A percentile compares a stretch with the other conserved stretches of the same genome.
These are phyloP conservation scores for Ictalurus punctatus DNA, from an alignment of 2,113 vertebrate genomes.

Conservation along the genomic window DNA sequence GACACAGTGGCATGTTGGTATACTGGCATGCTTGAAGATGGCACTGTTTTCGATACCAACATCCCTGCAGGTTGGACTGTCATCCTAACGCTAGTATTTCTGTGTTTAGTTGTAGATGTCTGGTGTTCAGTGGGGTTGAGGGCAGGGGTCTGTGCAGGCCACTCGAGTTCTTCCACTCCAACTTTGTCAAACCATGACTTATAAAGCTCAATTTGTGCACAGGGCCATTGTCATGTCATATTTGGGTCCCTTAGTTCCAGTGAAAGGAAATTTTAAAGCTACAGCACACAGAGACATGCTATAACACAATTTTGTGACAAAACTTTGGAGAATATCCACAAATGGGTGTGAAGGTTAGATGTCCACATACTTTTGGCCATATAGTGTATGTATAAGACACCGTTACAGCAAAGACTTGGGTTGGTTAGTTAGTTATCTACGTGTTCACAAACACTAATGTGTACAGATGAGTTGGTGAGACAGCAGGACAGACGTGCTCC, in stretches of 20 bases:
- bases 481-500: not conserved
- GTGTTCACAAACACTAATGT: not conserved
- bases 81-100: not conserved
- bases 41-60: constrained; percentile 95
- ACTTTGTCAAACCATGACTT: not conserved
- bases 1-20: constrained; percentile 97
- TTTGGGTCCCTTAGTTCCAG: not conserved
- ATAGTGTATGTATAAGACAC: not conserved
- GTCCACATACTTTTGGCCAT: not conserved
- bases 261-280: not conserved
- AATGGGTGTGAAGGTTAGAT: not conserved
- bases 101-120: not conserved
- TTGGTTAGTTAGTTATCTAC: not conserved
- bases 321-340: not conserved
- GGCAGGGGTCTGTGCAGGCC: not conserved
- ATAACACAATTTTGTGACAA: not conserved
- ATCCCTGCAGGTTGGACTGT: constrained; percentile 76
- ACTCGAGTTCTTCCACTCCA: not conserved
- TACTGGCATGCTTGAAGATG: constrained; percentile 88
- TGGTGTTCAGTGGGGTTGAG: not conserved
- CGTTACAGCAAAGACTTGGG: not conserved
- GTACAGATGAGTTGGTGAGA: not conserved
- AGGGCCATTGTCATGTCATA: not conserved
- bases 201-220: not conserved
- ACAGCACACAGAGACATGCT: not conserved